These are phyloP conservation scores for Rhagoletis pomonella DNA, from an alignment of 1,140 invertebrate species.

Conservation along the genomic window DNA sequence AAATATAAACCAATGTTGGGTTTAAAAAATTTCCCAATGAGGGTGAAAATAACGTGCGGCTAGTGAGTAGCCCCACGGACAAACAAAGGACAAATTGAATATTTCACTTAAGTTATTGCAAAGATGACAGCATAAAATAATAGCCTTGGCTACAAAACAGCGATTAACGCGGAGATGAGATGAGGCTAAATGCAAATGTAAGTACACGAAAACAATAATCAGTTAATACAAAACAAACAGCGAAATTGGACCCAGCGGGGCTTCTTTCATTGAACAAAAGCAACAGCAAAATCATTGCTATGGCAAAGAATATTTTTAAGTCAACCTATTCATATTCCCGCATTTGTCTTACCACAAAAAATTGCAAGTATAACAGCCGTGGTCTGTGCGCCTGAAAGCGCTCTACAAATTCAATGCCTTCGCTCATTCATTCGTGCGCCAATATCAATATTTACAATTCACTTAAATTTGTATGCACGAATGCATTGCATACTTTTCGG, in stretches of 20 bases:
- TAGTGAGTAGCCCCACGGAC: neutral
- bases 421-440: neutral
- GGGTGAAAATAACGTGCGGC: neutral
- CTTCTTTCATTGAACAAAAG: neutral
- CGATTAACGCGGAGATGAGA: neutral
- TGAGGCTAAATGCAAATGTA: conserved; percentile 3
- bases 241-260: conserved; percentile 38
- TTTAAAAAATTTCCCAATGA: neutral
- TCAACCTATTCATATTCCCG: neutral
- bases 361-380: neutral
- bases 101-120: conserved; percentile 42
- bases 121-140: conserved; percentile 35
- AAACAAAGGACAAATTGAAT: conserved; percentile 53
- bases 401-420: conserved; percentile 36
- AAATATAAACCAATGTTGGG: too few species aligned
- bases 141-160: neutral
- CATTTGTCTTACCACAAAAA: neutral
- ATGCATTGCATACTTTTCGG: conserved; percentile 51
- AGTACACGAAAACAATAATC: conserved; percentile 48
- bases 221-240: conserved; percentile 43
- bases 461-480: conserved; percentile 53
- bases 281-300: neutral
- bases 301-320: neutral
- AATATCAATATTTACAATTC: conserved; percentile 54
- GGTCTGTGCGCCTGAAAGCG: neutral